phyloP scores from a whole-genome alignment of 2,797 vertebrate genomes.

The Mus spretus region DNA sequence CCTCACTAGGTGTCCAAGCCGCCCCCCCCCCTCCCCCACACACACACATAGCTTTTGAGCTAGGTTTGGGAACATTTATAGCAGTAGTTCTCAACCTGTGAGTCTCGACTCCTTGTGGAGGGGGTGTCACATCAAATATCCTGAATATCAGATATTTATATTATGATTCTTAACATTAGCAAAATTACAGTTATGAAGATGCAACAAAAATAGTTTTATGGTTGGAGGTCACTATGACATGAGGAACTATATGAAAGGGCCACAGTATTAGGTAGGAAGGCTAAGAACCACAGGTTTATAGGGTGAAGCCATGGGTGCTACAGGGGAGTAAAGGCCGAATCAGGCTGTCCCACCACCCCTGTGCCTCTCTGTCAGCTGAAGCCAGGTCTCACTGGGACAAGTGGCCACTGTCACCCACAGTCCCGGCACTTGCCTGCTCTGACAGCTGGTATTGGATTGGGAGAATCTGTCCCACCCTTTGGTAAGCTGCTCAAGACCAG shows the following conservation, averaged over 20 bases:
- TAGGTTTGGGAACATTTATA: neutral
- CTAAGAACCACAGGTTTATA: neutral
- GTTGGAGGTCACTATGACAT: neutral
- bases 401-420: neutral
- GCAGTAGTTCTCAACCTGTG: neutral
- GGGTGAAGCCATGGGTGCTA: neutral
- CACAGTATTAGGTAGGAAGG: too few relatives aligned
- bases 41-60: neutral
- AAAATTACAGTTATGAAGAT: neutral
- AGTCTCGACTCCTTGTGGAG: neutral
- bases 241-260: neutral
- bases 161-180: neutral
- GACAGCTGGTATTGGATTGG: neutral
- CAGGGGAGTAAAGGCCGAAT: neutral
- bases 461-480: neutral
- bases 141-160: neutral
- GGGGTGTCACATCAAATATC: neutral
- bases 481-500: neutral
- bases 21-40: too few relatives aligned
- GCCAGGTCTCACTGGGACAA: neutral
- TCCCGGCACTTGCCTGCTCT: neutral
- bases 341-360: neutral
- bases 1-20: neutral
- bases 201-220: neutral
- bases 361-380: neutral